Evolutionary conservation across 2,888 invertebrate species (phyloP), one percentile per base, ranked within the genome.

Genomic region (Taphrorychus bicolor): DNA sequence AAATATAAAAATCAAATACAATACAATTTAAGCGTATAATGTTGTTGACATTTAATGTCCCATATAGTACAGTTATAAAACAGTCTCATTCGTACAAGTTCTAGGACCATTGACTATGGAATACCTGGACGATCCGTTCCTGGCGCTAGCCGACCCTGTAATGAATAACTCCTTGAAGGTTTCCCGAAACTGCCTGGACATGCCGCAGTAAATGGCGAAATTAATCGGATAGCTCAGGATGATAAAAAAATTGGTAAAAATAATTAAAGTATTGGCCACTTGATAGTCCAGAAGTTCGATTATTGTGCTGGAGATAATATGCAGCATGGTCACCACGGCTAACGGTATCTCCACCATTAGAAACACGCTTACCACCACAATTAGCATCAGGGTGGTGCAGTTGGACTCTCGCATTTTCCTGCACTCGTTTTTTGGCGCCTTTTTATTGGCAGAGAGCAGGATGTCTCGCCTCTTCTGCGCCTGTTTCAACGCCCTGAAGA

Each of bases 151-250:
- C 4, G 82, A 80, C 5, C 84, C 83, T 51, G 88, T 82, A 48
- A 93, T 87, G 78, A 97, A 96, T 5, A 89, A 80, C 76, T 91
- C 92, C 77, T 93, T 94, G 81, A 97, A 97, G 0, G 97, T 97
- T 80, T 96, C 95, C 57, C 97, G 86, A 82, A 97, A 97, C 80
- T 94, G 95, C 24, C 94, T 85, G 24, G 94, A 95, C 97, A 97
- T 98, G 18, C 95, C 95, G 80, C 96, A 97, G 79, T 97, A 97
- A 72, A 97, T 95, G 68, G 95, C 96, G 78, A 97, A 97, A 81
- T 97, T 96, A 65, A 96, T 91, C 9, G 95, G 95, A 82, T 96
- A 96, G 52, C 94, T 94, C 41, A 95, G 87, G 66, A 95, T 91
- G 69, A 97, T 93, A 80, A 94, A 91, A 83, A 97, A 95, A 84